Conservation (phyloP, 1,140 invertebrate species). For the Aethina tumida region DNA sequence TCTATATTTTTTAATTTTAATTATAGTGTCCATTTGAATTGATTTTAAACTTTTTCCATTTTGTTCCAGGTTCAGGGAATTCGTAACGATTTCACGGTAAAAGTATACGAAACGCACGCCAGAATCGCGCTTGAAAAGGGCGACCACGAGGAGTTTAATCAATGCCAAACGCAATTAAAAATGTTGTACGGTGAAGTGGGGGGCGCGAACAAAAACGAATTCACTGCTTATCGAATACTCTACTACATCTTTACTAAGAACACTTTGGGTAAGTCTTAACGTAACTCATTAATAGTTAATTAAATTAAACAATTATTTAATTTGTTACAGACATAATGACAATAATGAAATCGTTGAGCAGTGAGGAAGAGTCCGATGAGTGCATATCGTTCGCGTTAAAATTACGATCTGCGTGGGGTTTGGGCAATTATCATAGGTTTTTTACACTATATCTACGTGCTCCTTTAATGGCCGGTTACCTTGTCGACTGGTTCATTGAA, state of each 20-base stretch:
- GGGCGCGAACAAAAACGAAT: constrained; percentile 72
- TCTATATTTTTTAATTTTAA: constrained; percentile 1
- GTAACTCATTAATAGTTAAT: constrained; percentile 2
- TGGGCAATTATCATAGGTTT: constrained; percentile 84
- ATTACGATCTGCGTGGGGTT: constrained; percentile 81
- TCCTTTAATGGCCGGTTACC: constrained; percentile 90
- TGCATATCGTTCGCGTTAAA: constrained; percentile 80
- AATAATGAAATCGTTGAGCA: constrained; percentile 68
- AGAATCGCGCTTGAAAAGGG: constrained; percentile 93
- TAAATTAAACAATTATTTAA: constrained; percentile 6
- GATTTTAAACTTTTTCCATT: constrained; percentile 7
- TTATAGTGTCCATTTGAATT: neutral
- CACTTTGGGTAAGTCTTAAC: constrained; percentile 68
- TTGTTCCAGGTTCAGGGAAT: constrained; percentile 81
- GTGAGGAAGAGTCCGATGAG: constrained; percentile 69
- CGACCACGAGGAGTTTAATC: constrained; percentile 98
- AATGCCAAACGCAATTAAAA: constrained; percentile 95
- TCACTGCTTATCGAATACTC: constrained; percentile 89
- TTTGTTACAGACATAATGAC: constrained; percentile 79
- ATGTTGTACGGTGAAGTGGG: constrained; percentile 77
- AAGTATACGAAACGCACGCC: constrained; percentile 97
- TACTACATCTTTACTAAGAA: constrained; percentile 98
- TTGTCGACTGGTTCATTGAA: constrained; percentile 96
- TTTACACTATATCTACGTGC: constrained; percentile 80
- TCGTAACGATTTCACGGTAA: constrained; percentile 84